Conservation (phyloP, 2,888 invertebrate genomes). For the Dicyrtoma fusca region DNA sequence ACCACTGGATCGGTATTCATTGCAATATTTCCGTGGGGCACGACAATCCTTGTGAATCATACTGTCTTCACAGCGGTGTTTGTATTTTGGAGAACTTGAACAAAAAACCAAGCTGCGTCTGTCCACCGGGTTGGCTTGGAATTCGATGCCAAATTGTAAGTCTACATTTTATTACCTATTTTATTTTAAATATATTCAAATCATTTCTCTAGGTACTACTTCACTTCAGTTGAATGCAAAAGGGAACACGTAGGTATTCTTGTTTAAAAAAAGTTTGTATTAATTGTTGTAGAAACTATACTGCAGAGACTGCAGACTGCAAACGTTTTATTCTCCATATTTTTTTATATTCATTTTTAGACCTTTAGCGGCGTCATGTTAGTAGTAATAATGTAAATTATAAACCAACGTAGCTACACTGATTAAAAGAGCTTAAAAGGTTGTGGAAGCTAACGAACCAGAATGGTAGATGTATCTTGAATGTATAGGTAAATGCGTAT, state of each 20-base stretch:
- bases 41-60: slow-evolving; percentile 59
- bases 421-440: too few species aligned
- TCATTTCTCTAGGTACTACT: neutral
- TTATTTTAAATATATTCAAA: neutral
- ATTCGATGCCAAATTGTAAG: slow-evolving; percentile 33
- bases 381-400: too few species aligned
- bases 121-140: slow-evolving; percentile 67
- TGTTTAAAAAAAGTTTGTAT: neutral
- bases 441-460: too few species aligned
- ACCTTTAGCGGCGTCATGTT: slow-evolving; percentile 61
- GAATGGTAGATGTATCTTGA: too few species aligned
- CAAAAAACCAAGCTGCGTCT: slow-evolving; percentile 64
- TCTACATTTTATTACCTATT: neutral
- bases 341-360: neutral
- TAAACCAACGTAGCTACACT: too few species aligned
- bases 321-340: neutral
- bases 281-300: neutral
- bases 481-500: too few species aligned
- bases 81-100: slow-evolving; percentile 65
- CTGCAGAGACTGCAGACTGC: too few species aligned
- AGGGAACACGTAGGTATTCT: neutral
- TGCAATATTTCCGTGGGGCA: slow-evolving; percentile 67
- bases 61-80: slow-evolving; percentile 66
- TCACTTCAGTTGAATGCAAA: neutral
- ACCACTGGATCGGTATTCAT: slow-evolving; percentile 64